Conservation (phyloP, 2,113 vertebrate species). For the Rallus limicola region DNA sequence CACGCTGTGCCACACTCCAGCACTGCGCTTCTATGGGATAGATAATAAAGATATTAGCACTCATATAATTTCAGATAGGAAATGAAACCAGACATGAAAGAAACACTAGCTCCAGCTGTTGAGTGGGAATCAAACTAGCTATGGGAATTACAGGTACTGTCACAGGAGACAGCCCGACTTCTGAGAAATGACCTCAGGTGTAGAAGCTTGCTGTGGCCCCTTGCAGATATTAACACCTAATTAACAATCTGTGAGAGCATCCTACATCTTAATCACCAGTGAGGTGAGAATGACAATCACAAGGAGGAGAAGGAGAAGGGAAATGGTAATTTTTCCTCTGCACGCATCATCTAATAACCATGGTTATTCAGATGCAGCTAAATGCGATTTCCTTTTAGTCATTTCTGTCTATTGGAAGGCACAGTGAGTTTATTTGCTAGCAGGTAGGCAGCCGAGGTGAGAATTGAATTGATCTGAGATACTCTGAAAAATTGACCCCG, state of each 20-base stretch:
- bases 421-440: constrained; percentile 59
- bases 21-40: constrained; percentile 19
- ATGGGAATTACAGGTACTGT: constrained; percentile 65
- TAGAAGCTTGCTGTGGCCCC: constrained; percentile 55
- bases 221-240: constrained; percentile 71
- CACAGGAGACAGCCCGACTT: constrained; percentile 45
- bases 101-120: constrained; percentile 43
- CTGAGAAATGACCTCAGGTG: constrained; percentile 64
- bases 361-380: constrained; percentile 59
- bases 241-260: constrained; percentile 58
- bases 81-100: constrained; percentile 45
- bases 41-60: constrained; percentile 67
- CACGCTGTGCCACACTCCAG: neutral
- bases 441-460: constrained; percentile 72
- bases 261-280: constrained; percentile 55
- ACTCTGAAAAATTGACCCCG: constrained; percentile 65
- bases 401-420: constrained; percentile 55
- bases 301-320: constrained; percentile 49
- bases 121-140: constrained; percentile 53
- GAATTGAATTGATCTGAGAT: constrained; percentile 74
- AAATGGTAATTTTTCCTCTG: constrained; percentile 37
- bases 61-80: constrained; percentile 57
- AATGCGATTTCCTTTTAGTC: constrained; percentile 56
- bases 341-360: constrained; percentile 36
- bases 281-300: constrained; percentile 52